phyloP scores from a whole-genome alignment of 2,888 invertebrate species.

The Sphaeridia pumilis region DNA sequence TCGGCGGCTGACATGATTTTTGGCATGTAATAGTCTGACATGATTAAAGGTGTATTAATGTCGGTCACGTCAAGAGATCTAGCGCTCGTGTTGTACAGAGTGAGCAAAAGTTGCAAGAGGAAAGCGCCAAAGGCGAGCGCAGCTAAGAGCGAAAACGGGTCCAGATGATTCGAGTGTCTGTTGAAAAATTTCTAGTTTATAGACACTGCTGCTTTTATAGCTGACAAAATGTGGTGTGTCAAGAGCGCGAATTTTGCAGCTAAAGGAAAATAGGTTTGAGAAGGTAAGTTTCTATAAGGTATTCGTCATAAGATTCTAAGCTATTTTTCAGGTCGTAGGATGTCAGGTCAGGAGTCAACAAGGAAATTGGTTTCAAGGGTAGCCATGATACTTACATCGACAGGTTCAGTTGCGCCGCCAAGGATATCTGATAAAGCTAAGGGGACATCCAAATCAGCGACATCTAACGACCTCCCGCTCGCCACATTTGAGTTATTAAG shows the following conservation, averaged over 20 bases:
- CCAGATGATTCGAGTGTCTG: slow-evolving; percentile 14
- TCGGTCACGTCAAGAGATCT: slow-evolving; percentile 35
- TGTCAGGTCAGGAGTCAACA: too few species aligned
- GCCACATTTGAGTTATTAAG: slow-evolving; percentile 31
- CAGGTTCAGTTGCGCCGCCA: slow-evolving; percentile 19
- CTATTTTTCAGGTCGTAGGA: too few species aligned
- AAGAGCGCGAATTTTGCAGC: too few species aligned
- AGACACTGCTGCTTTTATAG: too few species aligned
- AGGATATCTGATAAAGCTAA: slow-evolving; percentile 35
- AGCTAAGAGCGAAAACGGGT: slow-evolving; percentile 35
- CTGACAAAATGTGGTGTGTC: too few species aligned
- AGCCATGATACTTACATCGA: slow-evolving; percentile 36
- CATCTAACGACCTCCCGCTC: slow-evolving; percentile 33
- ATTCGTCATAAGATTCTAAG: too few species aligned
- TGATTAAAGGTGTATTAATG: slow-evolving; percentile 32
- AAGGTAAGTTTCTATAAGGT: too few species aligned
- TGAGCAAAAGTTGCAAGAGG: slow-evolving; percentile 33
- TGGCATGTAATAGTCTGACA: slow-evolving; percentile 36
- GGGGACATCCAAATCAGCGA: slow-evolving; percentile 35
- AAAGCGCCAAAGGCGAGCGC: slow-evolving; percentile 36
- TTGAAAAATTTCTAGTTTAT: too few species aligned
- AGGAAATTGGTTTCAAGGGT: too few species aligned
- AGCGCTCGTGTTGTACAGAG: slow-evolving; percentile 33
- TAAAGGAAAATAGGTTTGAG: too few species aligned
- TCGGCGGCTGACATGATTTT: slow-evolving; percentile 33